Percentiles rank a stretch among this genome's conserved stretches.
phyloP scores from a whole-genome alignment of 2,113 vertebrate genomes.

The cattle (Bos taurus) region DNA sequence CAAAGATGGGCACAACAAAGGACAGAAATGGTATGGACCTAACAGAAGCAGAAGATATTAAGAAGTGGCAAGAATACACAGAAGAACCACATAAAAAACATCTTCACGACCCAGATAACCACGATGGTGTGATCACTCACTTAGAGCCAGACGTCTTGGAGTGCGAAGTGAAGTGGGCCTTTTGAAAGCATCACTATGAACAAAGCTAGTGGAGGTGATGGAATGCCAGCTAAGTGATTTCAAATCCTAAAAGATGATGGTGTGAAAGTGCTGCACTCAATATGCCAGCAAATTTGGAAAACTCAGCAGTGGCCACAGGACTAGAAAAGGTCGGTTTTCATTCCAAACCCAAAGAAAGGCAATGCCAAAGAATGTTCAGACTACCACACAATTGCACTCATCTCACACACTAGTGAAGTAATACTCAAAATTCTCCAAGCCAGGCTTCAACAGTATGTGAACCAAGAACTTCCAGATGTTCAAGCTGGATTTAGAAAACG shows the following conservation, averaged over 20 bases:
- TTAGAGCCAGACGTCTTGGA: background rate
- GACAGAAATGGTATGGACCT: background rate
- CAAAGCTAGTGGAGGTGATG: background rate
- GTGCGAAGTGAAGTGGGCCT: background rate
- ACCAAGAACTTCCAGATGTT: background rate
- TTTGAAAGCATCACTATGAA: background rate
- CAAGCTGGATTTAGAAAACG: background rate
- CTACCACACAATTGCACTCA: background rate
- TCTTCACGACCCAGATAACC: background rate
- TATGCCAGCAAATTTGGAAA: background rate
- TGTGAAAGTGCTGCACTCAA: background rate
- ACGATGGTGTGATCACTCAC: background rate
- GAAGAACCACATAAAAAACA: background rate
- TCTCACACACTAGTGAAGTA: background rate
- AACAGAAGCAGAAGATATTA: background rate
- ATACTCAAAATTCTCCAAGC: background rate
- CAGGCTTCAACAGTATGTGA: background rate
- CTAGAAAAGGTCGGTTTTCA: background rate
- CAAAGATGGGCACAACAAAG: background rate
- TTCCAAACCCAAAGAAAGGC: background rate
- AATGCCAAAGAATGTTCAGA: background rate
- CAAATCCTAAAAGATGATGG: background rate
- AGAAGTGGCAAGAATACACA: background rate
- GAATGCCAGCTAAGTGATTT: background rate
- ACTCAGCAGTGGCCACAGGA: background rate